Evolutionary conservation across 2,113 vertebrate genomes (phyloP).

Genomic region (Notiomystis cincta): DNA sequence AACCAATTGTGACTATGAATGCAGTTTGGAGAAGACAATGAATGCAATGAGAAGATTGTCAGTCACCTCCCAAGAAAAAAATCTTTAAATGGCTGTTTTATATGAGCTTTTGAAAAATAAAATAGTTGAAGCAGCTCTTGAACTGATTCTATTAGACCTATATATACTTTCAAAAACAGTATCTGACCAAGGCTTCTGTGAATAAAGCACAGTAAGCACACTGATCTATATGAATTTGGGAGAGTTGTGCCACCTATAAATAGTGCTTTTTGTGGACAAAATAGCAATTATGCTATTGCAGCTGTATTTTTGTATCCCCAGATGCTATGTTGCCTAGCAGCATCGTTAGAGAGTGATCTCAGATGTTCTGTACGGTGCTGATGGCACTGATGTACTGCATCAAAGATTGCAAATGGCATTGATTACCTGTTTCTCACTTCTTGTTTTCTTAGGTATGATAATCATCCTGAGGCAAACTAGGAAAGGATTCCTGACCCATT

Average conservation of each 20-base stretch:
- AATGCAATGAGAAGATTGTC: not conserved
- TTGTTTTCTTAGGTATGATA: not conserved
- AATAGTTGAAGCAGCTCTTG: not conserved
- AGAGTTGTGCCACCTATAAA: not conserved
- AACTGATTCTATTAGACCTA: not conserved
- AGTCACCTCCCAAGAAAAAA: not conserved
- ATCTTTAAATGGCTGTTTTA: not conserved
- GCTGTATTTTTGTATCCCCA: constrained; percentile 21
- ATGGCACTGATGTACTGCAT: not conserved
- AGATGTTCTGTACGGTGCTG: not conserved
- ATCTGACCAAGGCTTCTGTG: not conserved
- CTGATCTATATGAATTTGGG: not conserved
- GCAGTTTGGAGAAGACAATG: not conserved
- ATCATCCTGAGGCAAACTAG: not conserved
- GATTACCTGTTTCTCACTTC: not conserved
- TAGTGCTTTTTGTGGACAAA: not conserved
- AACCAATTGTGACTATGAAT: not conserved
- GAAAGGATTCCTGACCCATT: not conserved
- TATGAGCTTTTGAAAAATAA: not conserved
- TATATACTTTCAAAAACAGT: not conserved
- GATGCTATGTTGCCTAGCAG: constrained; percentile 12
- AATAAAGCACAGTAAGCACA: not conserved
- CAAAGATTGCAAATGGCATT: not conserved
- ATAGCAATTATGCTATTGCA: not conserved
- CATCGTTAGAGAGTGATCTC: not conserved